Base-by-base conservation (phyloP, 2,113 vertebrate genomes). In the Pelecanoides urinatrix region DNA sequence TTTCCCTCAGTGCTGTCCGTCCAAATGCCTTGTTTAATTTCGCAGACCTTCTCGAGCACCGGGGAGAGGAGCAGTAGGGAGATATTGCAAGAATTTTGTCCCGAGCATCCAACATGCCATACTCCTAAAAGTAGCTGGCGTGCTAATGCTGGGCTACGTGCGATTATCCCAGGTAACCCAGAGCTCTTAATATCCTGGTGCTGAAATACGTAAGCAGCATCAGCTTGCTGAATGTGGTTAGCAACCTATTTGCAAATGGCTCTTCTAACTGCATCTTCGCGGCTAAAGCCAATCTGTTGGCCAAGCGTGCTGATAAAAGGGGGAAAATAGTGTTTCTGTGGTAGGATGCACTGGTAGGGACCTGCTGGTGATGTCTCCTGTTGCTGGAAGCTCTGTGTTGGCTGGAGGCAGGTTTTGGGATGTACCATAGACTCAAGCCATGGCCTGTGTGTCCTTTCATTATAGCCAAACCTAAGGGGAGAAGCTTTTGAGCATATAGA, bases 361-460 rank as follows among this genome's bases (percentile, higher is more conserved):
- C 83, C 47, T 55, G 56, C 40, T 40, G 0, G 50, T 8, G 59
- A 7, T 38, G 55, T 16, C 22, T 73, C 3, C 29, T 36, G 25
- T 13, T 30, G 2, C 13, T 20, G 7, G 59, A 5, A 45, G 68
- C 58, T 68, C 36, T 34, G 18, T 19, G 11, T 3, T 13, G 56
- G 52, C 66, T 63, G 66, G 27, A 42, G 61, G 13, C 21, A 16
- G 38, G 27, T 42, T 50, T 75, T 1, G 4, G 66, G 63, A 16
- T 7, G 8, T 16, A 0, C 36, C 4, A 1, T 1, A 16, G 27
- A 5, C 53, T 10, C 25, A 4, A 1, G 20, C 45, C 11, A 4
- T 22, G 50, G 15, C 23, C 49, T 6, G 2, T 18, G 36, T 13
- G 25, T 70, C 66, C 44, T 49, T 25, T n/a, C 2, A 0, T 36